Evolutionary conservation across 2,797 vertebrate species (phyloP).

Genomic region (Onychomys leucogaster): DNA sequence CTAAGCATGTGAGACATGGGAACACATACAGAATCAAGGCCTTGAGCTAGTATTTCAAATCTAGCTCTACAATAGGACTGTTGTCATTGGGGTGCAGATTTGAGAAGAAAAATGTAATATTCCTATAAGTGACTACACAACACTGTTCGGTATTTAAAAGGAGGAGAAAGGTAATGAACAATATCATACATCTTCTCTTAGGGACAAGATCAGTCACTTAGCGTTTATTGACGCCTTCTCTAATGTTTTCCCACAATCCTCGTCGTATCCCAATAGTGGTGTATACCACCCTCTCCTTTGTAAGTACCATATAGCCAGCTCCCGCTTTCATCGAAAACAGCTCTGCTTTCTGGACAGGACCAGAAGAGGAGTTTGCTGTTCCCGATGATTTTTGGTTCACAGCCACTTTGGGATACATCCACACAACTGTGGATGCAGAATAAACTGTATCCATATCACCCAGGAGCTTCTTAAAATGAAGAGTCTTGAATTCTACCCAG

Average conservation of each 20-base stretch:
- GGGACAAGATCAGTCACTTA: neutral
- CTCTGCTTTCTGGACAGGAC: neutral
- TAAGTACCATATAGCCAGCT: neutral
- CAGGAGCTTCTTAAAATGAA: neutral
- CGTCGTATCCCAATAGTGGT: neutral
- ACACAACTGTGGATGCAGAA: neutral
- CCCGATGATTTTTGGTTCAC: neutral
- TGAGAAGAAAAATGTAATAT: constrained; percentile 40
- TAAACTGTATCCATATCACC: neutral
- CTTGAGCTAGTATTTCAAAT: neutral
- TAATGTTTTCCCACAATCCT: neutral
- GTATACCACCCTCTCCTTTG: neutral
- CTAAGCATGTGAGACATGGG: neutral
- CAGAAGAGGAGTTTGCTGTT: neutral
- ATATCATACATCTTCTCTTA: constrained; percentile 14
- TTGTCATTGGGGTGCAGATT: constrained; percentile 26
- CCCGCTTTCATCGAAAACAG: neutral
- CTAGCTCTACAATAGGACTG: neutral
- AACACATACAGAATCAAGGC: neutral
- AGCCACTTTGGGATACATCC: neutral
- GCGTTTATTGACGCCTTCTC: neutral
- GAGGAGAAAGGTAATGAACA: neutral
- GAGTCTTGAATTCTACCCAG: neutral
- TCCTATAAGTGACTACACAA: constrained; percentile 31
- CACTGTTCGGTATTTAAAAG: constrained; percentile 9